These are phyloP conservation scores for Hydraecia micacea DNA, from an alignment of 2,888 invertebrate genomes.

Conservation along the genomic window DNA sequence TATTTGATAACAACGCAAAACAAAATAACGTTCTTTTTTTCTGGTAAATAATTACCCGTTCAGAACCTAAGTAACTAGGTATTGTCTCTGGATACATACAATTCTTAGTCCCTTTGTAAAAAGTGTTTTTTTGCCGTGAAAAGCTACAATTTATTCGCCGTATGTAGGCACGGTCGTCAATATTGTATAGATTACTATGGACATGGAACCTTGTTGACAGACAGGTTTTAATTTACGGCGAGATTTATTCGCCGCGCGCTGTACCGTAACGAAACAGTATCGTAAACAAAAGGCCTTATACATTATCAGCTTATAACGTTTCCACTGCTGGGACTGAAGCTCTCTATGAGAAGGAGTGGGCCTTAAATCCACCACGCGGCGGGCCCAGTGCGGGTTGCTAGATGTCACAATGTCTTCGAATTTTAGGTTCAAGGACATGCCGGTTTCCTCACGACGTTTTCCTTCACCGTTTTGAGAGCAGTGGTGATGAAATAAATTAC, in stretches of 20 bases:
- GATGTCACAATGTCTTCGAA: too few species aligned
- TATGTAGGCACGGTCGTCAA: not conserved
- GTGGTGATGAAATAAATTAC: too few species aligned
- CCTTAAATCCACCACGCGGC: too few species aligned
- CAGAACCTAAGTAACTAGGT: not conserved
- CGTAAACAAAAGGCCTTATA: too few species aligned
- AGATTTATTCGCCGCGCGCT: not conserved
- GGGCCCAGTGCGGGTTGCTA: too few species aligned
- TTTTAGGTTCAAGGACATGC: too few species aligned
- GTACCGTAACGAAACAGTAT: too few species aligned
- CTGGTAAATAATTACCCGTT: conserved; percentile 1
- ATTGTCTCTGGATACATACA: not conserved
- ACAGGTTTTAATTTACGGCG: not conserved
- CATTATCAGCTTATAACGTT: too few species aligned
- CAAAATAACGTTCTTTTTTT: conserved; percentile 12
- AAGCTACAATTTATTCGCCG: not conserved
- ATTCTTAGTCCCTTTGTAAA: not conserved
- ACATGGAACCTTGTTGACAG: not conserved
- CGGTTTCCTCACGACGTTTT: too few species aligned
- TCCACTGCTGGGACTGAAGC: too few species aligned
- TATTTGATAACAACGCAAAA: conserved; percentile 26
- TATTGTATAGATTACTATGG: not conserved
- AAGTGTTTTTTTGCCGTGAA: not conserved
- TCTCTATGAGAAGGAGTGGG: too few species aligned
- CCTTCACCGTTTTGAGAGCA: too few species aligned